Evolutionary conservation across 2,797 vertebrate species (phyloP).

Genomic region (Denticeps clupeoides): DNA sequence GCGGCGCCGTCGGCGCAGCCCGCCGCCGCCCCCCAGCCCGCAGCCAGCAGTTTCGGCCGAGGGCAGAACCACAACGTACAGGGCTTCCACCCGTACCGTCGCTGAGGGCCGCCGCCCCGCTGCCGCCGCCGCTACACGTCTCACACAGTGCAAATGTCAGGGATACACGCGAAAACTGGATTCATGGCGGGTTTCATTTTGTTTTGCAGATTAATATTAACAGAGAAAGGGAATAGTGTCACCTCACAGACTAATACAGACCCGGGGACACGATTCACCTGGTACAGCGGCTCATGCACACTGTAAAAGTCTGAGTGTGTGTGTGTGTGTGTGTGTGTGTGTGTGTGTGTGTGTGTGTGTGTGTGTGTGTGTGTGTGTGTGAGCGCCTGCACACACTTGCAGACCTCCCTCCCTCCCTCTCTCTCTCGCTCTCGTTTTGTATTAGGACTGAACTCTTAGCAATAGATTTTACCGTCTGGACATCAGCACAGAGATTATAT

Average conservation of each 20-base stretch:
- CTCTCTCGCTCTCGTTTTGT: conserved; percentile 78
- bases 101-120: conserved; percentile 55
- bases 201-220: conserved; percentile 9
- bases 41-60: conserved; percentile 80
- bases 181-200: conserved; percentile 50
- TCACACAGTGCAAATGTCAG: too few relatives aligned
- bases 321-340: conserved; percentile 7
- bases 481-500: conserved; percentile 96
- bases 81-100: conserved; percentile 97
- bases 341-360: too few relatives aligned
- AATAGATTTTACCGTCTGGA: conserved; percentile 78
- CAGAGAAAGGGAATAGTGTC: too few relatives aligned
- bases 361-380: too few relatives aligned
- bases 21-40: conserved; percentile 67
- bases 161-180: conserved; percentile 62
- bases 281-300: too few relatives aligned
- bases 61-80: conserved; percentile 98
- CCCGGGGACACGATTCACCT: too few relatives aligned
- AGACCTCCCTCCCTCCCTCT: too few relatives aligned
- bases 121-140: too few relatives aligned
- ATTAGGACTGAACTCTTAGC: conserved; percentile 73
- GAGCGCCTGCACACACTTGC: conserved; percentile 1
- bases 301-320: conserved; percentile 19
- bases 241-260: too few relatives aligned
- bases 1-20: conserved; percentile 80